These are phyloP conservation scores for Deilephila porcellus DNA, from an alignment of 2,888 invertebrate species.

Conservation along the genomic window DNA sequence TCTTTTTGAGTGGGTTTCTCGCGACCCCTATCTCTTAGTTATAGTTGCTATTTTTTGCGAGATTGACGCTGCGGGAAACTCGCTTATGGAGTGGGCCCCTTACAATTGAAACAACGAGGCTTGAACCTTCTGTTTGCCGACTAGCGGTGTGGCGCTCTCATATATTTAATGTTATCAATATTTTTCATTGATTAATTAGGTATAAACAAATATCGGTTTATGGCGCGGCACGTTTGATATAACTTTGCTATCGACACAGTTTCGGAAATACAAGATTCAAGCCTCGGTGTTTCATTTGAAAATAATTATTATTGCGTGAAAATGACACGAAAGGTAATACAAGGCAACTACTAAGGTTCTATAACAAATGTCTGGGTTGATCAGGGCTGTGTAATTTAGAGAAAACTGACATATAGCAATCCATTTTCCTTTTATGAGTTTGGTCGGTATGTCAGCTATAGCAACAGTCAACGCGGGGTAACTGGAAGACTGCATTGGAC, in stretches of 20 bases:
- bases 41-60: not conserved
- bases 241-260: not conserved
- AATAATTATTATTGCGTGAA: not conserved
- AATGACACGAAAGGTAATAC: not conserved
- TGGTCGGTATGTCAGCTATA: too few species aligned
- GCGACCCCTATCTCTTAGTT: not conserved
- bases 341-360: too few species aligned
- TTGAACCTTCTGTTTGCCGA: not conserved
- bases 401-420: too few species aligned
- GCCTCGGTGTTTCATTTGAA: not conserved
- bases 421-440: too few species aligned
- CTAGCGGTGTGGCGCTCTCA: not conserved
- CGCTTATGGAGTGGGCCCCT: conserved; percentile 14
- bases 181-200: not conserved
- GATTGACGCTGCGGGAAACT: conserved; percentile 11
- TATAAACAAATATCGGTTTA: not conserved
- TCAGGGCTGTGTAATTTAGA: too few species aligned
- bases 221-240: not conserved
- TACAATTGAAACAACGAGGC: not conserved
- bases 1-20: not conserved
- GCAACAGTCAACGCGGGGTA: too few species aligned
- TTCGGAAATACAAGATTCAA: not conserved
- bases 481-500: not conserved
- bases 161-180: not conserved
- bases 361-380: too few species aligned